phyloP scores from a whole-genome alignment of 1,140 invertebrate species.

The Zaprionus inermis region DNA sequence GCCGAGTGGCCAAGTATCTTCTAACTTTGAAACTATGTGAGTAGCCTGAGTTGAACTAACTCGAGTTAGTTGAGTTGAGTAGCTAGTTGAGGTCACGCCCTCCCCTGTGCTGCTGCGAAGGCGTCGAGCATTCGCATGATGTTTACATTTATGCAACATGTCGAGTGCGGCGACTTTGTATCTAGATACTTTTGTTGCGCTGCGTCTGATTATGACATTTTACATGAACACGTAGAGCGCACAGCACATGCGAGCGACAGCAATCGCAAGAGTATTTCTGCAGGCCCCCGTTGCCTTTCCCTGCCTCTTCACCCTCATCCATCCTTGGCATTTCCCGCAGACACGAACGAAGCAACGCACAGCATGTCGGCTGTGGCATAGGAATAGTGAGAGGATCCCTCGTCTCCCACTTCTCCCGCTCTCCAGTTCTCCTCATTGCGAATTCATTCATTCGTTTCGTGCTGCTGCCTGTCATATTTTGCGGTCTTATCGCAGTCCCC shows the following conservation, averaged over 20 bases:
- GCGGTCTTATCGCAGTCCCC: constrained; percentile 47
- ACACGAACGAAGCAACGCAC: constrained; percentile 59
- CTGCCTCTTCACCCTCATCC: too few relatives aligned
- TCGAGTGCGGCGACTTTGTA: constrained; percentile 60
- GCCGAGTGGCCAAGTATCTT: constrained; percentile 26
- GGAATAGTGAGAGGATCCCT: background rate
- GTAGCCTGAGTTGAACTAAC: constrained; percentile 6
- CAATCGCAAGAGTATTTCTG: too few relatives aligned
- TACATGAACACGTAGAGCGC: constrained; percentile 78
- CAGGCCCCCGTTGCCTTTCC: too few relatives aligned
- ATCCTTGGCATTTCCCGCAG: constrained; percentile 41
- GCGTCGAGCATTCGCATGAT: constrained; percentile 54
- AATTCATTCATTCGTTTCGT: constrained; percentile 53
- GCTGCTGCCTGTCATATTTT: constrained; percentile 52
- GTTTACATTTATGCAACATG: constrained; percentile 63
- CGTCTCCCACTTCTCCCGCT: constrained; percentile 11
- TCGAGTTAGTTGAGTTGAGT: background rate
- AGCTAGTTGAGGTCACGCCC: constrained; percentile 54
- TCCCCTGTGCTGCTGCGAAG: constrained; percentile 7
- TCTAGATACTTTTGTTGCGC: constrained; percentile 50
- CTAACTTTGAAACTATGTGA: constrained; percentile 63
- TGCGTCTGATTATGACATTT: constrained; percentile 78
- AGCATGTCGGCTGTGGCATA: constrained; percentile 41
- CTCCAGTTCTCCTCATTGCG: constrained; percentile 28
- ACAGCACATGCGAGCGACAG: constrained; percentile 71